Percentiles rank a stretch among this genome's conserved stretches.
Conservation (phyloP, 2,113 vertebrate genomes). For the Siniperca chuatsi region DNA sequence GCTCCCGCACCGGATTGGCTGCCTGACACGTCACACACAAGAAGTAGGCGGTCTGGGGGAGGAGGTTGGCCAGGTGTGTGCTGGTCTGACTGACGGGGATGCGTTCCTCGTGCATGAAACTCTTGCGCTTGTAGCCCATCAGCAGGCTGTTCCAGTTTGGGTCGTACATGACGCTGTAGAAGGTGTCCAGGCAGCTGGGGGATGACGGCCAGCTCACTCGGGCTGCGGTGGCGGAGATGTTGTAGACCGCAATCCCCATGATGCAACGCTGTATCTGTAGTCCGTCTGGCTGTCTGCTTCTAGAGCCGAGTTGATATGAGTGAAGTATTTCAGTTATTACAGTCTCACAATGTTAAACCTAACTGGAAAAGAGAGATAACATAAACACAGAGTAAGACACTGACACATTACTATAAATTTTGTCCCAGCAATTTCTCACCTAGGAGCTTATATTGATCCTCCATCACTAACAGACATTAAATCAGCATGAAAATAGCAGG, state of each 20-base stretch:
- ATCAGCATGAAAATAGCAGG: neutral
- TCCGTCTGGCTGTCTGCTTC: neutral
- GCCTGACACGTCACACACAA: conserved; percentile 91
- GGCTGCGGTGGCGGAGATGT: conserved; percentile 87
- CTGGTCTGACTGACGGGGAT: conserved; percentile 88
- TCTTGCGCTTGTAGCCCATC: conserved; percentile 87
- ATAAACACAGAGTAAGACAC: neutral
- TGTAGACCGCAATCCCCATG: conserved; percentile 87
- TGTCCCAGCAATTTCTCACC: neutral
- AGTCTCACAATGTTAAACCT: neutral
- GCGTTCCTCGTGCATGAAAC: conserved; percentile 88
- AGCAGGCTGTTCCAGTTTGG: conserved; percentile 90
- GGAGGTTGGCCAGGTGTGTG: conserved; percentile 86
- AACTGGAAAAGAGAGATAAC: conserved; percentile 15
- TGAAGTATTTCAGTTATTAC: neutral
- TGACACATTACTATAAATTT: neutral
- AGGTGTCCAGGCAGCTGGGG: conserved; percentile 86
- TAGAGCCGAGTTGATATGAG: neutral
- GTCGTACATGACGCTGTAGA: conserved; percentile 93
- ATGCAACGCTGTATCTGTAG: neutral
- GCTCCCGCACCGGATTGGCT: conserved; percentile 85
- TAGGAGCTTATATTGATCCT: neutral
- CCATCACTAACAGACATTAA: neutral
- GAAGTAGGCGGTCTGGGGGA: conserved; percentile 88
- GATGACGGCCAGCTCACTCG: conserved; percentile 86